Base-by-base conservation (phyloP, 2,888 invertebrate species). In the Aphidoletes aphidimyza region DNA sequence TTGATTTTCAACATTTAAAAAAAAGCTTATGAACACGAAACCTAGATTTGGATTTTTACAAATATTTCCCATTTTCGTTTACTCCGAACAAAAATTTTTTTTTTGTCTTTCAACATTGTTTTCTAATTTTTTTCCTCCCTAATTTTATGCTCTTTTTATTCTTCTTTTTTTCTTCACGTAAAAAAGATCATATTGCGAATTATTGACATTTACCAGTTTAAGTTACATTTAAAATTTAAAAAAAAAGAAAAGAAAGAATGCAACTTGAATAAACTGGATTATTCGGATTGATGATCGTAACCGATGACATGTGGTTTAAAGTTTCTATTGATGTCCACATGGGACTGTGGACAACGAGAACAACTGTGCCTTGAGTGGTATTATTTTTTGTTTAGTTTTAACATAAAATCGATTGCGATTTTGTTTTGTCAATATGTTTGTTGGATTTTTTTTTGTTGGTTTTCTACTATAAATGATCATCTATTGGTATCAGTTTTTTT, bases 191-290 rank as follows among this genome's bases (percentile, higher is more conserved):
- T 69, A 69, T 69, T 69, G 69, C 69, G 17, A 69, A 69, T 69
- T 30, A 69, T 69, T 69, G 69, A 69, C 69, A 69, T n/a, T n/a
- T n/a, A n/a, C n/a, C n/a, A n/a, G n/a, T n/a, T n/a, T 69, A 69
- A 69, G 17, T 69, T 69, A 69, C 69, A 69, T 19, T 69, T 30
- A 69, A 69, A 30, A 54, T n/a, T 14, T 69, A 30, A 3, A 69
- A 30, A 69, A 69, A 30, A 54, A 6, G 11, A 54, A 69, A 69
- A 69, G 14, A 54, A 6, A 22, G 26, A 69, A 69, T 22, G 22
- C n/a, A 54, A 54, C 34, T 69, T n/a, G 30, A 69, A 69, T 30
- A 69, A 69, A 3, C n/a, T 69, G 30, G 34, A 26, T 69, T 69
- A 69, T 69, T 69, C 14, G 6, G 42, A 9, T 42, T 42, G 42